Evolutionary conservation across 2,888 invertebrate genomes (phyloP).

Genomic region (Villa cingulata): DNA sequence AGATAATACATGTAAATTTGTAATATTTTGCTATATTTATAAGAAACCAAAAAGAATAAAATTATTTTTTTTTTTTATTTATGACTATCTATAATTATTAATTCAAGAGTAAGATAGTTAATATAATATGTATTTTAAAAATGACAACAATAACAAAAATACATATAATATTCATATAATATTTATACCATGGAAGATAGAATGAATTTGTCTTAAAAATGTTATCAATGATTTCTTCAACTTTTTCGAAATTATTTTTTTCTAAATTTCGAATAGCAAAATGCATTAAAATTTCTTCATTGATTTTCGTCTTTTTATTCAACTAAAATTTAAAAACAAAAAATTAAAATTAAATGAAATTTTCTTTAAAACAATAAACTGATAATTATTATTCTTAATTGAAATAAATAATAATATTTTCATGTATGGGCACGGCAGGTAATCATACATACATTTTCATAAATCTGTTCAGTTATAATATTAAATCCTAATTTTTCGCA

Average conservation of each 20-base stretch:
- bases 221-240: neutral
- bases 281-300: constrained; percentile 4
- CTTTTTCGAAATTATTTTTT: neutral
- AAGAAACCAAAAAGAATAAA: neutral
- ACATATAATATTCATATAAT: too few species aligned
- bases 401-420: too few species aligned
- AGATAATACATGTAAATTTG: constrained; percentile 4
- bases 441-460: constrained; percentile 1
- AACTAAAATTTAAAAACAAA: neutral
- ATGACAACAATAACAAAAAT: too few species aligned
- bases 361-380: too few species aligned
- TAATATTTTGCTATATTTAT: constrained; percentile 1
- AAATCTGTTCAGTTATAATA: neutral
- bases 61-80: neutral
- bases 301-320: neutral
- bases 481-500: constrained; percentile 1
- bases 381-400: too few species aligned
- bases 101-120: too few species aligned
- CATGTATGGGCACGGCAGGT: too few species aligned
- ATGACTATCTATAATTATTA: too few species aligned
- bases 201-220: neutral
- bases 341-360: neutral
- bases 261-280: constrained; percentile 4
- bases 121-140: too few species aligned
- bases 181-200: too few species aligned